Base-by-base conservation (phyloP, 2,113 vertebrate genomes). In the Acinonyx jubatus region DNA sequence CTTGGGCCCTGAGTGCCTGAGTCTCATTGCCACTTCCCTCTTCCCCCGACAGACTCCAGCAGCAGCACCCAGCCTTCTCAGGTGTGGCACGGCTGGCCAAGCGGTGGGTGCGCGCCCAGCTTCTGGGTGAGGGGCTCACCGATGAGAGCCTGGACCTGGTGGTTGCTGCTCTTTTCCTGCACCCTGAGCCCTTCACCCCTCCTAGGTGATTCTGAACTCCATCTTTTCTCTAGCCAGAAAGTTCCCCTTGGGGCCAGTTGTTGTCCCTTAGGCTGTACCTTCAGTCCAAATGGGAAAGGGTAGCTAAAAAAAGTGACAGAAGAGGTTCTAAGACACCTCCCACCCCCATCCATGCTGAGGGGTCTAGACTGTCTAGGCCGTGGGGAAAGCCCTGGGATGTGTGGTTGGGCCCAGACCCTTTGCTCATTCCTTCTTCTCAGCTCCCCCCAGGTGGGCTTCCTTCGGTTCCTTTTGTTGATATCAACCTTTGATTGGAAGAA, bases 401-500 rank as follows among this genome's bases (percentile, higher is more conserved):
- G 31, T 55, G 91, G 1, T 65, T 66, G 80, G 71, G 16, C 48
- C 68, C 2, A 41, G 48, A 27, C 29, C 52, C 71, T 97, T 50
- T 82, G n/a, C 48, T 78, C 33, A 73, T 38, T 90, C 27, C 38
- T 80, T 11, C 79, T 89, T 27, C 92, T 63, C 96, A 99, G 99
- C 89, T 99, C 99, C 97, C 99, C 99, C 12, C 99, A 99, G 98
- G 99, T 99, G 84, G 99, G 99, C 29, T 99, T 99, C 97, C 99
- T 99, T 79, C 99, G 99, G 29, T 99, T 99, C 97, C 99, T 99
- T 66, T 98, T 98, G 96, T 98, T 99, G 97, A 98, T 99, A 29
- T 99, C 99, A n/a, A 99, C 99, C 63, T 99, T 99, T 96, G 99
- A 99, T 98, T 99, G 99, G 99, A 99, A 99, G 98, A 99, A 99